phyloP scores from a whole-genome alignment of 2,113 vertebrate genomes.

The Xyrauchen texanus region DNA sequence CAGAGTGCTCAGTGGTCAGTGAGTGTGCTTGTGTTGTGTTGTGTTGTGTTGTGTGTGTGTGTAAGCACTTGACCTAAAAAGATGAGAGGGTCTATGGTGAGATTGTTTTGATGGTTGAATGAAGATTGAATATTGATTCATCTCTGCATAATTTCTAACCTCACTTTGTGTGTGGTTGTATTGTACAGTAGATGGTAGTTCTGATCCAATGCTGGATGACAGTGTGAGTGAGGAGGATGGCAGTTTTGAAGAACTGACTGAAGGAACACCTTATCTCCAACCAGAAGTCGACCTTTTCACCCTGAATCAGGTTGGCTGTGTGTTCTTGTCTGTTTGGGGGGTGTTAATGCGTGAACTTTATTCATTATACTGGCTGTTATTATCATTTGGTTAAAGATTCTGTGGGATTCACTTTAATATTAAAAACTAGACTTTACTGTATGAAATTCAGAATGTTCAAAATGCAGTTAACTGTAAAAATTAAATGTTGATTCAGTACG shows the following conservation, averaged over 20 bases:
- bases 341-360: too few relatives aligned
- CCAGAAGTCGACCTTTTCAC: slow-evolving; percentile 89
- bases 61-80: background rate
- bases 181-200: slow-evolving; percentile 75
- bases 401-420: too few relatives aligned
- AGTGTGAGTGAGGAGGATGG: slow-evolving; percentile 93
- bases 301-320: slow-evolving; percentile 86
- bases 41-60: background rate
- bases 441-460: too few relatives aligned
- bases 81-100: background rate
- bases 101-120: background rate
- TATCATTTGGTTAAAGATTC: too few relatives aligned
- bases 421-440: too few relatives aligned
- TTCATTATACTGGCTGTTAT: too few relatives aligned
- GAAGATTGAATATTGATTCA: background rate
- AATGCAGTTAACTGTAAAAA: too few relatives aligned
- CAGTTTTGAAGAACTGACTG: slow-evolving; percentile 88
- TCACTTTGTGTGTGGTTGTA: slow-evolving; percentile 5
- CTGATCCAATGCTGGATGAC: slow-evolving; percentile 84
- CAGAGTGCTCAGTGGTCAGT: slow-evolving; percentile 87
- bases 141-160: background rate
- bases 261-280: slow-evolving; percentile 86
- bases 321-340: background rate
- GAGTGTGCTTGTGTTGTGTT: background rate
- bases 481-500: too few relatives aligned